Base-by-base conservation (phyloP, 2,113 vertebrate genomes). In the Euleptes europaea region DNA sequence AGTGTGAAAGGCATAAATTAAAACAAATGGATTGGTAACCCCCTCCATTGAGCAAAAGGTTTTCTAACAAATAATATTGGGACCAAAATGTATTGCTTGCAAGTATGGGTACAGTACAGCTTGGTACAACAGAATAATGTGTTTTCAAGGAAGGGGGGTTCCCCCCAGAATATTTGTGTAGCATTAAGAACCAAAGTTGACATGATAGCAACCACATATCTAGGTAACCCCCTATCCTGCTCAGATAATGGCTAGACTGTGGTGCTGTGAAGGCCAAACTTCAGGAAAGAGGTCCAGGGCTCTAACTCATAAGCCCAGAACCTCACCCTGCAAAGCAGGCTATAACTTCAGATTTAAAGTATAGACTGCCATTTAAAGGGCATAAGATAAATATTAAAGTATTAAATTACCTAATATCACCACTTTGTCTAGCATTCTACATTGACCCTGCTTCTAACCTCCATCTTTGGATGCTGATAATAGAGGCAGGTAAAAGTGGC, bases 61-160 rank as follows among this genome's bases (percentile, higher is more conserved):
- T 95, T 94, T 91, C 79, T 73, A 92, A 91, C 91, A 91, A 92
- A 94, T 93, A 93, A 89, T 90, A 93, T 88, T 93, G 79, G 90
- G 88, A 92, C n/a, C 17, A 92, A 91, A 91, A 88, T 91, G 80
- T 94, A 90, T 95, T 93, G 84, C 23, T 28, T 82, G 5, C 0
- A 88, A 91, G 47, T 78, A 86, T 88, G 79, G 69, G 76, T 90
- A 31, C 51, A 87, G 83, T 83, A 88, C 91, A 70, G 49, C 88
- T 8, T 91, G 93, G 79, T 0, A 2, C 81, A 80, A 31, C 19
- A 28, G 60, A 63, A 44, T 5, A 12, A 14, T 78, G 4, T 74
- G 28, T 19, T n/a, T 63, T 28, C 10, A 13, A 35, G 44, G 44
- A 44, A 9, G 44, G 9, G 9, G 60, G 60, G 60, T 31, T 33